Evolutionary conservation across 1,140 invertebrate species (phyloP), one percentile per base, ranked within the genome.

Genomic region (Ips nitidus): DNA sequence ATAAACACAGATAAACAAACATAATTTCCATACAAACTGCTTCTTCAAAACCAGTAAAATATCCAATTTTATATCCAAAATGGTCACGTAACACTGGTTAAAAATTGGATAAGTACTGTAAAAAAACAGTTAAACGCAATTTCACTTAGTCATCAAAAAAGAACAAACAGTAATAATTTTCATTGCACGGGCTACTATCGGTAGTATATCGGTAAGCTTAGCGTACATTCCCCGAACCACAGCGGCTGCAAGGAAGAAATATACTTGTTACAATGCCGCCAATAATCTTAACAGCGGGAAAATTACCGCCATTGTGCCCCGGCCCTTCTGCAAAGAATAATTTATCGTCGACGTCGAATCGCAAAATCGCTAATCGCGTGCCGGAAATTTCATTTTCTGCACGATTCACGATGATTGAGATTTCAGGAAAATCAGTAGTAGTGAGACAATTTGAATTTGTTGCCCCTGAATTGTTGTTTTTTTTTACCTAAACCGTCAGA

Each of bases 251-350:
- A 55, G 36, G 52, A 55, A 53, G 36, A 22, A 42, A 58, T 41
- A 58, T 58, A 58, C 36, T 38, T 58, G 45, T n/a, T 61, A 43
- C 38, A 61, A 61, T 36, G 41, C 43, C 41, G 59, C 41, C 43
- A 43, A 43, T 47, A 45, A 47, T 36, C 7, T 40, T 61, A 61
- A 61, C 41, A 38, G 41, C 59, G 47, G 1, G 41, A 43, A 61
- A 61, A 61, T 61, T 43, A 61, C 41, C 41, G 37, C 41, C 59
- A 61, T 61, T 61, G 59, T 61, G 41, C 6, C 1, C 4, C 7
- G 36, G 41, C 56, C 4, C 40, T 58, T 58, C 37, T 7, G 8
- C 43, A 61, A 37, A 47, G 42, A 58, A 58, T 58, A 58, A 58
- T 58, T 58, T 58, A 38, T 58, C 2, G 56, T 4, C 56, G 39